Evolutionary conservation across 2,797 vertebrate species (phyloP).

Genomic region (Coranthus polyacanthus): DNA sequence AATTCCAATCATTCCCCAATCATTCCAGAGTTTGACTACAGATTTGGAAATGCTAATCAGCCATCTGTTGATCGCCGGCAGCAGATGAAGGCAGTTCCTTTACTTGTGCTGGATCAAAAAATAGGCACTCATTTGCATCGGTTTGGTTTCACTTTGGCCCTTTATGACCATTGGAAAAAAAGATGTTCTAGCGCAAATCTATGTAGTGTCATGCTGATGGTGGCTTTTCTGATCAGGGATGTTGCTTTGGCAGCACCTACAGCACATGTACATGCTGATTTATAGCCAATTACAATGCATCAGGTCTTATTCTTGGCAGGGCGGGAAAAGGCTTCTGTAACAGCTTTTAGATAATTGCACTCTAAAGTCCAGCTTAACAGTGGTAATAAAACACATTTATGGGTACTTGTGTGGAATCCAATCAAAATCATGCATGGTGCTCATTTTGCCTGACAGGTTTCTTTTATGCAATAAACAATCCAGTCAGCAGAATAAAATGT

Average conservation of each 20-base stretch:
- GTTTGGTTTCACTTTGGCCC: slow-evolving; percentile 36
- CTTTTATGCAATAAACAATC: slow-evolving; percentile 2
- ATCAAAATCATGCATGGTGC: slow-evolving; percentile 30
- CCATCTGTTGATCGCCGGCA: slow-evolving; percentile 69
- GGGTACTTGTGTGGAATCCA: slow-evolving; percentile 10
- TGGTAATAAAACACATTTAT: slow-evolving; percentile 55
- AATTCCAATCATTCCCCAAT: slow-evolving; percentile 71
- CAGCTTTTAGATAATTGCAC: slow-evolving; percentile 28
- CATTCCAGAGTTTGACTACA: slow-evolving; percentile 70
- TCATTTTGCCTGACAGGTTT: slow-evolving; percentile 7
- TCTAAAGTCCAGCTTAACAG: slow-evolving; percentile 26
- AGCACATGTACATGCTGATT: slow-evolving; percentile 37
- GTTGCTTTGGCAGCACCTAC: slow-evolving; percentile 3
- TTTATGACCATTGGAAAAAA: background rate
- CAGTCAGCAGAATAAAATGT: background rate
- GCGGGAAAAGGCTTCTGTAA: slow-evolving; percentile 19
- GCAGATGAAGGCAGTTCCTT: slow-evolving; percentile 45
- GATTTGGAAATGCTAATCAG: slow-evolving; percentile 77
- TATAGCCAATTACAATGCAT: slow-evolving; percentile 31
- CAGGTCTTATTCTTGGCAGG: slow-evolving; percentile 25
- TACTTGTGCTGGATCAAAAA: slow-evolving; percentile 46
- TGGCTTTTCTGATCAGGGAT: slow-evolving; percentile 2
- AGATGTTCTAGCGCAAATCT: background rate
- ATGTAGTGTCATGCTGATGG: slow-evolving; percentile 3
- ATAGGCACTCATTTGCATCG: slow-evolving; percentile 37